Conservation (phyloP, 2,113 vertebrate genomes). For the Malurus cyaneus region DNA sequence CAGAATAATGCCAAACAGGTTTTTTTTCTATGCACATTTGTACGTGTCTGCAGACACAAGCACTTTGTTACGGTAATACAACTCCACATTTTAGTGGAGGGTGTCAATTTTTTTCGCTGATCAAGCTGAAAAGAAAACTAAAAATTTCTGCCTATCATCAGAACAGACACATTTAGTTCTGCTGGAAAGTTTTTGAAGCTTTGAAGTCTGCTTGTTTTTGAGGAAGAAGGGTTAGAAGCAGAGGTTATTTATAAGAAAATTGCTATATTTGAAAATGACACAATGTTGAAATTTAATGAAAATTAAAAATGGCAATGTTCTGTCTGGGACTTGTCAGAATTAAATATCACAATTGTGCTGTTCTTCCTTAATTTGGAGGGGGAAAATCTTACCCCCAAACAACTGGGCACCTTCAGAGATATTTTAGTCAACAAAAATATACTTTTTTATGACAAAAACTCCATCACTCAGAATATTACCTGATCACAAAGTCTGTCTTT, state of each 20-base stretch:
- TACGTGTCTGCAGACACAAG: not conserved
- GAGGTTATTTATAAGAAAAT: not conserved
- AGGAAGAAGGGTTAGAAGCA: not conserved
- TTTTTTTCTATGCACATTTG: not conserved
- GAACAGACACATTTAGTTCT: not conserved
- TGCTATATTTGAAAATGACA: not conserved
- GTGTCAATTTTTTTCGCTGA: not conserved
- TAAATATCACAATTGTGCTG: not conserved
- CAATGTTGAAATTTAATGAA: not conserved
- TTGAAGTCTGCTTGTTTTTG: not conserved
- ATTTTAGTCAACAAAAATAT: not conserved
- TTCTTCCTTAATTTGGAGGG: not conserved
- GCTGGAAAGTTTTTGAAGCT: not conserved
- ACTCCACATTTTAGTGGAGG: not conserved
- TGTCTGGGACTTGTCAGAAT: not conserved
- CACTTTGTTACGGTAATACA: not conserved
- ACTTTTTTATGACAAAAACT: not conserved
- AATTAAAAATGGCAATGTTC: not conserved
- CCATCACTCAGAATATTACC: not conserved
- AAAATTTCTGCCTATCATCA: not conserved
- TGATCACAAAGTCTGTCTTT: not conserved
- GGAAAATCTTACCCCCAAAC: not conserved
- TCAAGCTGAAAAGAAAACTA: not conserved
- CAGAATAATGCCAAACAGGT: not conserved
- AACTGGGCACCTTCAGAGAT: not conserved